These are phyloP conservation scores for Rambutsinella grinnellia DNA, from an alignment of 2,888 invertebrate genomes.

Conservation along the genomic window DNA sequence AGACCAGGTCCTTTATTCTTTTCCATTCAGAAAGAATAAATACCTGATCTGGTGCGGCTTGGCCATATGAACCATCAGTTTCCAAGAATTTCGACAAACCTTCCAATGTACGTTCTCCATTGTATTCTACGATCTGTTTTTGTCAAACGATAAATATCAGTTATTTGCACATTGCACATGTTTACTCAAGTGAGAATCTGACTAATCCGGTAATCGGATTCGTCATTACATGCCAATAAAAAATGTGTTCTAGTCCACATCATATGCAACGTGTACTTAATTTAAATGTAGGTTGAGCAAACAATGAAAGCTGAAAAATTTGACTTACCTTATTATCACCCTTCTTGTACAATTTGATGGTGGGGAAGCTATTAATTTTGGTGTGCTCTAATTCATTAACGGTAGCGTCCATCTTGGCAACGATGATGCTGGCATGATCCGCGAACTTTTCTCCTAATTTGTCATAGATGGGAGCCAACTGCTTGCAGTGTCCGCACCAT, in stretches of 20 bases:
- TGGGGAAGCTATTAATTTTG: conserved; percentile 94
- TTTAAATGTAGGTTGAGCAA: no score
- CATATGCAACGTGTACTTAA: no score
- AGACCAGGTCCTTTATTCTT: conserved; percentile 72
- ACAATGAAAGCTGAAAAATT: no score
- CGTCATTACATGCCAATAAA: no score
- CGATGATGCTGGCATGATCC: conserved; percentile 83
- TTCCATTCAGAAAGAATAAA: conserved; percentile 21
- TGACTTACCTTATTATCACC: conserved; percentile 82
- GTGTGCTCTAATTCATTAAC: conserved; percentile 97
- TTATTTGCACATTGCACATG: no score
- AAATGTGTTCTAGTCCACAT: no score
- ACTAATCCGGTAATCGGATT: background rate
- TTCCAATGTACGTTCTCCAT: conserved; percentile 94
- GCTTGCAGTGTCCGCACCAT: conserved; percentile 98
- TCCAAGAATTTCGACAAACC: conserved; percentile 95
- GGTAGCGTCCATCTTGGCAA: conserved; percentile 99
- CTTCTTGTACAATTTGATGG: conserved; percentile 94
- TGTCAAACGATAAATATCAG: conserved; percentile 1
- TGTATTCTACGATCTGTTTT: conserved; percentile 84
- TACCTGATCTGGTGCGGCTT: conserved; percentile 74
- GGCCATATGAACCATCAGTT: conserved; percentile 85
- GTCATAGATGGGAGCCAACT: conserved; percentile 91
- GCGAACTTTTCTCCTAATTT: conserved; percentile 96
- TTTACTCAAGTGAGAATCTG: conserved; percentile 10